These are phyloP conservation scores for Masnerella sp. DNA, from an alignment of 2,888 invertebrate genomes.

Conservation along the genomic window DNA sequence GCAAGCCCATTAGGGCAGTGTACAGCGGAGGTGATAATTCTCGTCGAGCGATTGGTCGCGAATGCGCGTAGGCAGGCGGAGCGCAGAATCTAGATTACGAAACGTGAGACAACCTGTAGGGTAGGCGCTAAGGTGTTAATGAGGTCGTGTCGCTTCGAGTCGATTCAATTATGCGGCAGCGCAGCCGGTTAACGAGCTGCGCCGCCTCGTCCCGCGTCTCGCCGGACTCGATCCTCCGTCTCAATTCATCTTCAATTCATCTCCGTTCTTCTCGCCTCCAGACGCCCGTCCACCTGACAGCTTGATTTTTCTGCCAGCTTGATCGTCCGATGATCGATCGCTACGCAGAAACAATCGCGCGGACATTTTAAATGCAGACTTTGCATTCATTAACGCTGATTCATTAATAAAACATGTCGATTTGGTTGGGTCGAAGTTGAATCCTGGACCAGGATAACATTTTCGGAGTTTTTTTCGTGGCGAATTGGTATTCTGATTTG, in stretches of 20 bases:
- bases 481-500: too few species aligned
- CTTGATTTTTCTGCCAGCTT: slow-evolving; percentile 30
- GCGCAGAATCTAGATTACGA: slow-evolving; percentile 64
- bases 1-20: too few species aligned
- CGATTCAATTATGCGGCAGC: slow-evolving; percentile 76
- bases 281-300: slow-evolving; percentile 30
- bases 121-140: slow-evolving; percentile 77
- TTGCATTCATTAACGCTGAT: slow-evolving; percentile 21
- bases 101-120: slow-evolving; percentile 76
- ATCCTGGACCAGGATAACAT: too few species aligned
- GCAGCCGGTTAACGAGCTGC: slow-evolving; percentile 73
- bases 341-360: neutral
- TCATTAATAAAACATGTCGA: slow-evolving; percentile 42
- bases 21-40: slow-evolving; percentile 51
- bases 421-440: too few species aligned
- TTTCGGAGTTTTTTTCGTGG: too few species aligned
- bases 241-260: slow-evolving; percentile 51
- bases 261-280: slow-evolving; percentile 43
- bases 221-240: slow-evolving; percentile 34
- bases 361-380: neutral
- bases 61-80: slow-evolving; percentile 49
- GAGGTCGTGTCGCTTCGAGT: slow-evolving; percentile 77
- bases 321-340: slow-evolving; percentile 6
- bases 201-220: slow-evolving; percentile 58
- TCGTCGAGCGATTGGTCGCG: slow-evolving; percentile 41